phyloP scores from a whole-genome alignment of 2,797 vertebrate species.

The Sarcoramphus papa region DNA sequence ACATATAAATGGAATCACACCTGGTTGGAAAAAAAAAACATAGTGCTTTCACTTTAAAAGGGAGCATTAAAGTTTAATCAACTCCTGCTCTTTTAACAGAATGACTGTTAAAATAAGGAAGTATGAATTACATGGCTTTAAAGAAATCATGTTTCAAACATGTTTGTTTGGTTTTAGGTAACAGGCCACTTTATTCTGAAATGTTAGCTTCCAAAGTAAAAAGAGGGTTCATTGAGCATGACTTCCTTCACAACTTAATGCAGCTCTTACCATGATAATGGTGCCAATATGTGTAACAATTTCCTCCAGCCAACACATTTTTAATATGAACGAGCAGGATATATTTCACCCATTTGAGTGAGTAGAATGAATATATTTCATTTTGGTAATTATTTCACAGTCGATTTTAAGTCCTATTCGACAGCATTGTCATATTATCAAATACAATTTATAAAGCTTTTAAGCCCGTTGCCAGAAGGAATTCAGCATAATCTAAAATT shows the following conservation, averaged over 20 bases:
- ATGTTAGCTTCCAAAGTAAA: not conserved
- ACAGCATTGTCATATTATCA: not conserved
- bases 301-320: not conserved
- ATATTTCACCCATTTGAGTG: not conserved
- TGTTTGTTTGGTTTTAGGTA: not conserved
- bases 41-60: slow-evolving; percentile 42
- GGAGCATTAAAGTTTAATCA: slow-evolving; percentile 2
- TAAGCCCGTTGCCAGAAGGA: not conserved
- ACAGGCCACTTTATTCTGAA: not conserved
- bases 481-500: not conserved
- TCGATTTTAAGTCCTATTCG: not conserved
- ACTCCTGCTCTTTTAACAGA: slow-evolving; percentile 12
- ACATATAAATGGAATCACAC: slow-evolving; percentile 17
- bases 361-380: not conserved
- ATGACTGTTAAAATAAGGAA: not conserved
- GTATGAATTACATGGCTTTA: not conserved
- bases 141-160: not conserved
- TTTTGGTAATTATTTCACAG: not conserved
- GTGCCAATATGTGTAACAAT: not conserved
- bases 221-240: not conserved
- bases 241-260: not conserved
- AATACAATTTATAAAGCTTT: not conserved
- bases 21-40: not conserved
- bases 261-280: not conserved
- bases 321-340: not conserved